These are phyloP conservation scores for Salminus brasiliensis DNA, from an alignment of 2,113 vertebrate species.

Conservation along the genomic window DNA sequence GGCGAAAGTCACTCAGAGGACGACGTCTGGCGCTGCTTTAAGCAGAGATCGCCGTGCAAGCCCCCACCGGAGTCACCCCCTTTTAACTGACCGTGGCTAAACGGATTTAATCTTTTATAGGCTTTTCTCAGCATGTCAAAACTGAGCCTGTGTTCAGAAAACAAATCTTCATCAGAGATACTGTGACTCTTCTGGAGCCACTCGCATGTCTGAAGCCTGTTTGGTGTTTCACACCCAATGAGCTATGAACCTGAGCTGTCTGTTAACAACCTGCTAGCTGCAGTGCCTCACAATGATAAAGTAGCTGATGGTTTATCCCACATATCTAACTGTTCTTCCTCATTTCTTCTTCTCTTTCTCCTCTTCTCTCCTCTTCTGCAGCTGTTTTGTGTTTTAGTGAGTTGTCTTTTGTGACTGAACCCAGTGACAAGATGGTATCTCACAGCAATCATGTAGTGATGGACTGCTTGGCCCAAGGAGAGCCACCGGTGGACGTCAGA, in stretches of 20 bases:
- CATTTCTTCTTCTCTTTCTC: background rate
- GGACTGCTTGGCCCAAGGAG: slow-evolving; percentile 90
- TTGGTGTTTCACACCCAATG: background rate
- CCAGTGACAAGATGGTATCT: slow-evolving; percentile 81
- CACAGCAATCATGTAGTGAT: slow-evolving; percentile 81
- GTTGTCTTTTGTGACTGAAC: slow-evolving; percentile 90
- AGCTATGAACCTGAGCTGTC: too few species aligned
- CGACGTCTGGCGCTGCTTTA: background rate
- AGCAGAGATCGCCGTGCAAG: background rate
- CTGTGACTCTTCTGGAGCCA: background rate
- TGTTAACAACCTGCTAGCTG: background rate
- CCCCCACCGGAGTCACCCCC: background rate
- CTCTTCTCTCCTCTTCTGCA: slow-evolving; percentile 57
- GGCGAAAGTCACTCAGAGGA: too few species aligned
- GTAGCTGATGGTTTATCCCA: background rate
- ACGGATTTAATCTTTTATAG: background rate
- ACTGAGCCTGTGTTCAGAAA: background rate
- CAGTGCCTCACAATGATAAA: background rate
- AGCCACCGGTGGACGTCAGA: slow-evolving; percentile 84
- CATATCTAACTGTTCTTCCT: background rate
- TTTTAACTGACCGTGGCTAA: background rate
- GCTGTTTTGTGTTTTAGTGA: slow-evolving; percentile 88
- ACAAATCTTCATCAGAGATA: background rate
- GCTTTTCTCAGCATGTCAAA: background rate
- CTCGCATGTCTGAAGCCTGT: background rate